These are phyloP conservation scores for Mythimna vitellina DNA, from an alignment of 2,888 invertebrate genomes.

Conservation along the genomic window DNA sequence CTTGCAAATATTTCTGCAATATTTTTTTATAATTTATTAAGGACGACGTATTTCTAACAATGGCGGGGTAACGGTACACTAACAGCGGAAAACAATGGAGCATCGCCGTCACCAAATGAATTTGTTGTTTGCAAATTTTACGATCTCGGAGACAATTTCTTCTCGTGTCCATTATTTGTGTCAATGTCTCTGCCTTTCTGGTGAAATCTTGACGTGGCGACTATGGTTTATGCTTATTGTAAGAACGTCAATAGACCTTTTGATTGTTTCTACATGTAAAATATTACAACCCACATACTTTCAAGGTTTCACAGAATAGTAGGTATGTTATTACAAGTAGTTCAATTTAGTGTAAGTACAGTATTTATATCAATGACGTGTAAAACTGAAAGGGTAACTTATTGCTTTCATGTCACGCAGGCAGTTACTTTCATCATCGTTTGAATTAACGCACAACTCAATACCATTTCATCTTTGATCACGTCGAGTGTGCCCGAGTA, in stretches of 20 bases:
- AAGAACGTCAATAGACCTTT: not conserved
- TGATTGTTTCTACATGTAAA: not conserved
- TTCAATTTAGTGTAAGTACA: no score
- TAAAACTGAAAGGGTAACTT: conserved; percentile 4
- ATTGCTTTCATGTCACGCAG: not conserved
- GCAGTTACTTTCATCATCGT: conserved; percentile 28
- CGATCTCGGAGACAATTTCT: conserved; percentile 50
- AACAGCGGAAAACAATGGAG: conserved; percentile 64
- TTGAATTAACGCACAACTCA: conserved; percentile 42
- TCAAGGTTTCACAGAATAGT: no score
- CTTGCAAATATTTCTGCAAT: conserved; percentile 58
- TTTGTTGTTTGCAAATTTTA: conserved; percentile 66
- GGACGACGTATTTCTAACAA: conserved; percentile 56
- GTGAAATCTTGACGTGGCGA: conserved; percentile 21
- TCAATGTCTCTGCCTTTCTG: conserved; percentile 27
- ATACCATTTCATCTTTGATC: conserved; percentile 63
- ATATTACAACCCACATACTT: not conserved
- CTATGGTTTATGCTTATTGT: conserved; percentile 11
- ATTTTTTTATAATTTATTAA: conserved; percentile 58
- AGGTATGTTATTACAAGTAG: no score
- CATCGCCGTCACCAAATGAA: conserved; percentile 63
- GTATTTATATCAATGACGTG: not conserved
- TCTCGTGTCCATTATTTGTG: conserved; percentile 37
- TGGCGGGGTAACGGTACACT: conserved; percentile 64
- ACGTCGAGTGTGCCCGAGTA: conserved; percentile 61